phyloP scores from a whole-genome alignment of 2,888 invertebrate genomes.

The Dasypolia templi region DNA sequence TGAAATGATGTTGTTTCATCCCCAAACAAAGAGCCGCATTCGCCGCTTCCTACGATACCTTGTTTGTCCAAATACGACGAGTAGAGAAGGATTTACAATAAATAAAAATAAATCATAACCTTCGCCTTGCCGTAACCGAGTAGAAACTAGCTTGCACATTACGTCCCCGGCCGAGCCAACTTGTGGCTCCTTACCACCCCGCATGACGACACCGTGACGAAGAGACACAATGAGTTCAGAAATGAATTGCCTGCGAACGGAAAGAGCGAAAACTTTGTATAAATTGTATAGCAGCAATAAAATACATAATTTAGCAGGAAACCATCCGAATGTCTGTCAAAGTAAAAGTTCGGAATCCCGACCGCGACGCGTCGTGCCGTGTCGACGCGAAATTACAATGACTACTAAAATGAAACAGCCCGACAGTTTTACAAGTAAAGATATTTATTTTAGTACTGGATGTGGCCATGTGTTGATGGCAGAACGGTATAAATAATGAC shows the following conservation, averaged over 20 bases:
- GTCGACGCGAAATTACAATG: constrained; percentile 73
- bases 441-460: too few species aligned
- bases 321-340: constrained; percentile 72
- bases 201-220: not conserved
- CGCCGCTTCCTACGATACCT: too few species aligned
- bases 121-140: not conserved
- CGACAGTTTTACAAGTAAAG: constrained; percentile 50
- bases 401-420: constrained; percentile 69
- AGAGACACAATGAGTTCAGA: constrained; percentile 4
- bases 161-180: not conserved
- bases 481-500: constrained; percentile 8
- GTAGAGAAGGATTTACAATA: not conserved
- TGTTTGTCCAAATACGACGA: not conserved
- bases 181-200: too few species aligned
- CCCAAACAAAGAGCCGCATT: too few species aligned
- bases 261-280: constrained; percentile 17
- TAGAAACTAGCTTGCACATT: not conserved
- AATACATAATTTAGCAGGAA: constrained; percentile 63
- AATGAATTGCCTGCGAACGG: constrained; percentile 16
- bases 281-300: constrained; percentile 52
- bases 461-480: constrained; percentile 2
- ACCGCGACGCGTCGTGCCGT: constrained; percentile 49
- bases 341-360: constrained; percentile 71
- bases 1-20: too few species aligned
- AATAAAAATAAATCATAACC: not conserved